Base-by-base conservation (phyloP, 2,888 invertebrate genomes). In the Acronicta leporina region DNA sequence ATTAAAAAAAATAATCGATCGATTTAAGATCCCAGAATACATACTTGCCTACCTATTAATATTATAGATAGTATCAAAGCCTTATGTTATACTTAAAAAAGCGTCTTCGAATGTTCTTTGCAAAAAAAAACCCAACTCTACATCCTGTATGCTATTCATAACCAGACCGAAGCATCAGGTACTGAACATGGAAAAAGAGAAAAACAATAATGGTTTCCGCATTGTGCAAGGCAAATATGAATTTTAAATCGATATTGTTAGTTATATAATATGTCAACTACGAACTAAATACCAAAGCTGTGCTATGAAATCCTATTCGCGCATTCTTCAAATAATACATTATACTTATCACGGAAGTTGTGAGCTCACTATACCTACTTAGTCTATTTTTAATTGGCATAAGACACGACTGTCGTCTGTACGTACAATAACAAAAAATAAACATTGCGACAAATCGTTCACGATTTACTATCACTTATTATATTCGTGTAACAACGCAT, bases 381-480 rank as follows among this genome's bases (percentile, higher is more conserved):
- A 10, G 11, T 47, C 44, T 72, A 72, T 57, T 71, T 63, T 55
- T 53, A 63, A 67, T 71, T 60, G 40, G 63, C 30, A 49, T 45
- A 49, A 53, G 49, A 54, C 59, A 60, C 75, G 72, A 73, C 56
- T 72, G 59, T 66, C 51, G 33, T n/a, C 27, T 2, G 38, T 56
- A 40, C 45, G 58, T 30, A 38, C 1, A 16, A 20, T 4, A 20
- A 48, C 41, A 75, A 73, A 70, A 68, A 70, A 57, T 13, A 50
- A 68, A 25, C 46, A 14, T 35, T 62, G 52, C 45, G 59, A 47
- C 58, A 43, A 69, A 73, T 73, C 40, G 25, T 16, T 57, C 74
- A 73, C 69, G 64, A 69, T 33, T 73, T 15, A 63, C 54, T 56
- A 16, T 72, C 54, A 54, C 51, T 52, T 48, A 42, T 42, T 15